These are phyloP conservation scores for Indri indri DNA, from an alignment of 2,113 vertebrate genomes.

Conservation along the genomic window DNA sequence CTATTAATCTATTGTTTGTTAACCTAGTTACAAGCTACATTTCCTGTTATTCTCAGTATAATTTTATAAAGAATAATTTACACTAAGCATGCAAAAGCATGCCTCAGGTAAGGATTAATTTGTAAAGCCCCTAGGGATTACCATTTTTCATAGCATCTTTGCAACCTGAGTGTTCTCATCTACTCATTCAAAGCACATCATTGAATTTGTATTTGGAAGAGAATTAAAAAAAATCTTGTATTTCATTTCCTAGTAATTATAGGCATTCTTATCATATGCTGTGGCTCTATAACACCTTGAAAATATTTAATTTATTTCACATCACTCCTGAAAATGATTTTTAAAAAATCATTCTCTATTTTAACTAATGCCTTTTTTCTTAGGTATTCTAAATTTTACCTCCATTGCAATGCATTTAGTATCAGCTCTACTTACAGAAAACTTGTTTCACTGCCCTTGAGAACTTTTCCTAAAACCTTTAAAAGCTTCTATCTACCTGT, in stretches of 20 bases:
- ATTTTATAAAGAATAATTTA: conserved; percentile 67
- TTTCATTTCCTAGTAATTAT: conserved; percentile 56
- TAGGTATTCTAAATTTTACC: conserved; percentile 38
- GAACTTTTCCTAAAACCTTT: conserved; percentile 25
- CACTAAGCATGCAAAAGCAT: conserved; percentile 45
- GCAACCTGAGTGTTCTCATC: conserved; percentile 56
- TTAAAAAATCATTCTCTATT: neutral
- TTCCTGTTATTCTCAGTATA: conserved; percentile 45
- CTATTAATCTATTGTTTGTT: conserved; percentile 65
- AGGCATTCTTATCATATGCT: conserved; percentile 20
- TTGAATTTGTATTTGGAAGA: conserved; percentile 53
- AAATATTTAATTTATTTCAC: conserved; percentile 60
- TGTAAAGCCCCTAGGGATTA: conserved; percentile 36
- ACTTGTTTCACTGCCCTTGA: conserved; percentile 29
- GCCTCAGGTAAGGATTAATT: conserved; percentile 69
- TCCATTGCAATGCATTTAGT: neutral
- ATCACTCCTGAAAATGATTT: conserved; percentile 26
- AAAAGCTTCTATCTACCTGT: neutral
- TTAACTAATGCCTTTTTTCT: conserved; percentile 48
- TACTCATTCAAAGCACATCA: conserved; percentile 38
- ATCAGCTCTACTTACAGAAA: conserved; percentile 31
- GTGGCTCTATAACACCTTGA: conserved; percentile 5
- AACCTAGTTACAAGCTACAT: conserved; percentile 33
- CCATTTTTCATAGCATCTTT: conserved; percentile 49
- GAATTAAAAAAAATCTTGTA: conserved; percentile 33